Percentiles rank a stretch among this genome's conserved stretches.
Evolutionary conservation across 2,888 invertebrate genomes (phyloP).

Genomic region (Allacma fusca): DNA sequence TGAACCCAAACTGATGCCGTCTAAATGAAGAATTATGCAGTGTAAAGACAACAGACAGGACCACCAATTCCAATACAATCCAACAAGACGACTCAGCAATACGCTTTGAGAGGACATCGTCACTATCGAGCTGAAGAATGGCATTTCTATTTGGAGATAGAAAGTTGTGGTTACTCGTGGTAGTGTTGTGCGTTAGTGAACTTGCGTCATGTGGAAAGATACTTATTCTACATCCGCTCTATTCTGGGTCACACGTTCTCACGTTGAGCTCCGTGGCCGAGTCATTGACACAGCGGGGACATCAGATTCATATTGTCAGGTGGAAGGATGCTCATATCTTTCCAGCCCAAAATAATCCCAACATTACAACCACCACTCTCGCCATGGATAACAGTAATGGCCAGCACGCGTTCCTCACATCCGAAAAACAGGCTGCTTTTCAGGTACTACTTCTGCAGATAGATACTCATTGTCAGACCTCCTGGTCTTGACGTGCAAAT

Average conservation of each 20-base stretch:
- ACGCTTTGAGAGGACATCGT: too few species aligned
- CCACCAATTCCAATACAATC: too few species aligned
- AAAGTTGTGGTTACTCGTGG: constrained; percentile 24
- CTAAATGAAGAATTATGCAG: too few species aligned
- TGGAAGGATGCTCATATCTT: constrained; percentile 61
- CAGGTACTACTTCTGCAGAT: too few species aligned
- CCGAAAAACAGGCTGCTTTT: constrained; percentile 61
- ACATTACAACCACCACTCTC: constrained; percentile 61
- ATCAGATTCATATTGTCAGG: constrained; percentile 61
- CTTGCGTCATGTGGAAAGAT: constrained; percentile 54
- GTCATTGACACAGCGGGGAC: constrained; percentile 61
- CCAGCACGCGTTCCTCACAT: constrained; percentile 59
- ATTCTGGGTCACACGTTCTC: constrained; percentile 62
- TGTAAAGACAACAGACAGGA: too few species aligned
- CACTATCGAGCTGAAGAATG: background rate
- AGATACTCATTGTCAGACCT: too few species aligned
- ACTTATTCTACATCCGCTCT: constrained; percentile 62
- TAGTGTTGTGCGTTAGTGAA: constrained; percentile 26
- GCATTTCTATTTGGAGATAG: constrained; percentile 36
- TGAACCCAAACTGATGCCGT: too few species aligned
- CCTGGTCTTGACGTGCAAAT: too few species aligned
- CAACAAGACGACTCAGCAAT: too few species aligned
- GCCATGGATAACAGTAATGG: constrained; percentile 62
- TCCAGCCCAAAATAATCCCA: constrained; percentile 58
- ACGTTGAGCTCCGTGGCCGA: constrained; percentile 62